phyloP scores from a whole-genome alignment of 2,113 vertebrate species.

The Shinisaurus crocodilurus region DNA sequence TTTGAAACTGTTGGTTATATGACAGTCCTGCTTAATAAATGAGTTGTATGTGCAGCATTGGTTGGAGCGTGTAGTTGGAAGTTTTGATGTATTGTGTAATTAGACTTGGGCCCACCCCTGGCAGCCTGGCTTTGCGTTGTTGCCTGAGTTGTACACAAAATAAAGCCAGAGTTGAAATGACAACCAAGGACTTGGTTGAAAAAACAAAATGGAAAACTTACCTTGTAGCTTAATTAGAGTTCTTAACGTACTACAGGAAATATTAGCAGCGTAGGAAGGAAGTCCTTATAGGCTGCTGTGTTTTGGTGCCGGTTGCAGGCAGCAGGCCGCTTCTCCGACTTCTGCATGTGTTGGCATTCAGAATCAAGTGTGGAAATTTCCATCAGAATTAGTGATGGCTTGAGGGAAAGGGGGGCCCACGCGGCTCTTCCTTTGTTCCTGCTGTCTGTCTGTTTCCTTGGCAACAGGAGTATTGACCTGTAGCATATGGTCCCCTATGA shows the following conservation, averaged over 20 bases:
- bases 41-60: background rate
- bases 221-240: background rate
- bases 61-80: background rate
- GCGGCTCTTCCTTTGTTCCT: too few relatives aligned
- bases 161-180: background rate
- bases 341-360: background rate
- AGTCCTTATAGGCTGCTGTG: background rate
- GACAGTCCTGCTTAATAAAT: background rate
- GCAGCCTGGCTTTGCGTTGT: background rate
- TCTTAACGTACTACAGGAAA: background rate
- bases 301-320: background rate
- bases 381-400: background rate
- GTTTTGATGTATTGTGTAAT: background rate
- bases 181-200: background rate
- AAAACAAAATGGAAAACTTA: background rate
- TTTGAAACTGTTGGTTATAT: background rate
- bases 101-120: background rate
- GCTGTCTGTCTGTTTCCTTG: background rate
- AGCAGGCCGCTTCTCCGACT: too few relatives aligned
- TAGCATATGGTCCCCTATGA: background rate
- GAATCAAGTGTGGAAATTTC: slow-evolving; percentile 12
- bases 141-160: background rate
- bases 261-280: background rate
- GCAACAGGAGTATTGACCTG: background rate
- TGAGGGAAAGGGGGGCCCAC: background rate